Conservation (phyloP, 2,113 vertebrate genomes). For the Nansenia antarctica region DNA sequence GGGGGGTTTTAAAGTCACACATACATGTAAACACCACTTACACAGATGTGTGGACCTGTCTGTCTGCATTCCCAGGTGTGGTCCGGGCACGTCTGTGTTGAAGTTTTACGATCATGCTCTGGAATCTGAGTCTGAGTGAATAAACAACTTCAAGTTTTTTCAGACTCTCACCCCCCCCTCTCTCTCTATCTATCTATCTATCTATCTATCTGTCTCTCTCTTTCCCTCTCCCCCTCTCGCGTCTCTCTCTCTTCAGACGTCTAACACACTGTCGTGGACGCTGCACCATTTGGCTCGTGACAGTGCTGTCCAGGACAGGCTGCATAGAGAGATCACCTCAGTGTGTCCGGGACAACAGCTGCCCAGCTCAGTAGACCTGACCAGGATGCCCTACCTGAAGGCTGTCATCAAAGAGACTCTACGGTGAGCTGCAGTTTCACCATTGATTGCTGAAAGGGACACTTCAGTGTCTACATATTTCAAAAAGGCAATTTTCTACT, state of each 20-base stretch:
- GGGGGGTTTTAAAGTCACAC: not conserved
- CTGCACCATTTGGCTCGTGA: conserved; percentile 72
- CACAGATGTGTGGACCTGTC: not conserved
- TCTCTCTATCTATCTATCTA: no score
- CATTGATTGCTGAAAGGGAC: no score
- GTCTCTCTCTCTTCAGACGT: conserved; percentile 65
- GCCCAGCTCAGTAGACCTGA: conserved; percentile 63
- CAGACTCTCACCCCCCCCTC: not conserved
- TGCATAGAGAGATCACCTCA: conserved; percentile 63
- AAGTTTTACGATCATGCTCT: not conserved
- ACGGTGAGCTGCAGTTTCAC: conserved; percentile 56
- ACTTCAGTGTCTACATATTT: no score
- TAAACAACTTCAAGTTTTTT: not conserved
- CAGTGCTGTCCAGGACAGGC: conserved; percentile 53
- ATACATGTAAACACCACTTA: not conserved
- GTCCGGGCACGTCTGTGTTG: conserved; percentile 14
- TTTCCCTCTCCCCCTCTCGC: not conserved
- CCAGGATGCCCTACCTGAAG: conserved; percentile 75
- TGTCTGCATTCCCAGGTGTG: conserved; percentile 32
- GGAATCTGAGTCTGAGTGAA: not conserved
- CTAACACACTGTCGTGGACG: conserved; percentile 79
- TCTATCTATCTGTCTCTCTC: no score
- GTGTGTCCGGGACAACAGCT: conserved; percentile 58
- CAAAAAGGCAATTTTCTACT: no score
- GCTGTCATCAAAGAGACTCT: conserved; percentile 77